A percentile compares a stretch with the other conserved stretches of the same genome.
These are phyloP conservation scores for Malurus leucopterus DNA, from an alignment of 2,797 vertebrate species.

Conservation along the genomic window DNA sequence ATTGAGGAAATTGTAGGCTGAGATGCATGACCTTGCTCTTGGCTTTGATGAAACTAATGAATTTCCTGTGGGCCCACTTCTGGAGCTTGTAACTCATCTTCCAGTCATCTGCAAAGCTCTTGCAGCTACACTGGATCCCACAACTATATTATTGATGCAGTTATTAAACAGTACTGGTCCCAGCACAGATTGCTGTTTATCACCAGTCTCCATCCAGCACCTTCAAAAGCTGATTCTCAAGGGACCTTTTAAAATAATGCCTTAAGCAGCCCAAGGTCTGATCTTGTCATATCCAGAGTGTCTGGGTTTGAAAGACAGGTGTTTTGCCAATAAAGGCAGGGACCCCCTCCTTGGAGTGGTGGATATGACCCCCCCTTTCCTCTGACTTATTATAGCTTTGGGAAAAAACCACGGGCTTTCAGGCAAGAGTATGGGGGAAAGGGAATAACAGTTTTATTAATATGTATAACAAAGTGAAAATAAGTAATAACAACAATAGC, in stretches of 20 bases:
- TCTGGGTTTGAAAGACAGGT: too few species aligned
- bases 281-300: neutral
- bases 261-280: neutral
- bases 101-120: neutral
- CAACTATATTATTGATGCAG: neutral
- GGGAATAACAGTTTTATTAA: too few species aligned
- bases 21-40: neutral
- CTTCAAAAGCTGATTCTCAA: neutral
- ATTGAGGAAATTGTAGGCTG: neutral
- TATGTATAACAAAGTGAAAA: too few species aligned
- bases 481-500: too few species aligned
- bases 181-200: neutral
- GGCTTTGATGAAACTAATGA: neutral
- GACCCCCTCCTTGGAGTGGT: too few species aligned
- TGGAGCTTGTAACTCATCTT: neutral
- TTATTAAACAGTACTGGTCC: neutral
- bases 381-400: too few species aligned
- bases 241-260: neutral
- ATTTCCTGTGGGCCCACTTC: too few species aligned
- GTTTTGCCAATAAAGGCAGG: too few species aligned
- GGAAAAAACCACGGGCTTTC: too few species aligned
- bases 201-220: neutral
- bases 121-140: neutral
- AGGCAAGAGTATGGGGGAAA: too few species aligned
- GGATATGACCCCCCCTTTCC: too few species aligned